Conservation (phyloP, 2,888 invertebrate species). For the Coleophora flavipennella region DNA sequence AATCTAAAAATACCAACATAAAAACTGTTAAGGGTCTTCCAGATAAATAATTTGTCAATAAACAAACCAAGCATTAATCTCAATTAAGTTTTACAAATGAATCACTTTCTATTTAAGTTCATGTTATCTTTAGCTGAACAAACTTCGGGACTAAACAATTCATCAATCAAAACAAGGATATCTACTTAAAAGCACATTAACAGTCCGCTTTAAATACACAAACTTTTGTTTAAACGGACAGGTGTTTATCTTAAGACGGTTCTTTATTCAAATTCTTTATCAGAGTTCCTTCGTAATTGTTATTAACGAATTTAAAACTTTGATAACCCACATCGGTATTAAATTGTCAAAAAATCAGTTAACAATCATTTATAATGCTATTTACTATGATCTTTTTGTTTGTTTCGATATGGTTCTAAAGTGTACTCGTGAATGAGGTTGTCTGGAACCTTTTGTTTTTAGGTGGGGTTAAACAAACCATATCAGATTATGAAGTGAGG, state of each 20-base stretch:
- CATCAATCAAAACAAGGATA: conserved; percentile 65
- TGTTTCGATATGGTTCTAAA: conserved; percentile 28
- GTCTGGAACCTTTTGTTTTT: conserved; percentile 35
- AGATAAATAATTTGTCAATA: background rate
- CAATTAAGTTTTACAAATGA: conserved; percentile 57
- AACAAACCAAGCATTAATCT: conserved; percentile 43
- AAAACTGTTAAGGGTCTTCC: no score
- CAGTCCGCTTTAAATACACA: conserved; percentile 37
- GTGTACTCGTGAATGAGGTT: conserved; percentile 6
- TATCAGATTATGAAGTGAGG: conserved; percentile 46
- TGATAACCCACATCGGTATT: conserved; percentile 49
- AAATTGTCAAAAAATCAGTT: conserved; percentile 63
- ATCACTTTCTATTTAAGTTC: conserved; percentile 39
- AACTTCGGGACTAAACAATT: conserved; percentile 40
- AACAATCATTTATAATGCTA: conserved; percentile 51
- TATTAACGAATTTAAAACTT: conserved; percentile 43
- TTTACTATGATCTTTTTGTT: conserved; percentile 21
- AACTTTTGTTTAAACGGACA: conserved; percentile 17
- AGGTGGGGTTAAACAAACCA: conserved; percentile 35
- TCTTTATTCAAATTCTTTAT: conserved; percentile 27
- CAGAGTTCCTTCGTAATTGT: conserved; percentile 45
- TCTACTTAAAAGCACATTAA: conserved; percentile 65
- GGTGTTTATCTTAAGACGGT: conserved; percentile 22
- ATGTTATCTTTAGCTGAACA: conserved; percentile 37
- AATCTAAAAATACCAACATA: no score